phyloP scores from a whole-genome alignment of 1,140 invertebrate species.

The Oncopeltus fasciatus region DNA sequence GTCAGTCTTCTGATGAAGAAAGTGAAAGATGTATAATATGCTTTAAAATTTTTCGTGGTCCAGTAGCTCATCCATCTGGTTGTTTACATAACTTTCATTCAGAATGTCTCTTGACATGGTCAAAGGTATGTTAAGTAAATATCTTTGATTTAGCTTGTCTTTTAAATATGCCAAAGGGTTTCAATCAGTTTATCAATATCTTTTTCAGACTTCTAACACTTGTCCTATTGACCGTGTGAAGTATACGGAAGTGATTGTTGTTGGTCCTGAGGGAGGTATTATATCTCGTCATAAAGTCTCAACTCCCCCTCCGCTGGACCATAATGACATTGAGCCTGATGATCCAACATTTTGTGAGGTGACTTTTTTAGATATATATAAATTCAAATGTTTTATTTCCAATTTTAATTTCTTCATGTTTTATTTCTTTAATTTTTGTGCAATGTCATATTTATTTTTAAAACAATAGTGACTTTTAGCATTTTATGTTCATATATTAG shows the following conservation, averaged over 20 bases:
- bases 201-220: constrained; percentile 70
- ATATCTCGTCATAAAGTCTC: constrained; percentile 47
- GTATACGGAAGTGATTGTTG: constrained; percentile 63
- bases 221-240: constrained; percentile 80
- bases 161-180: neutral
- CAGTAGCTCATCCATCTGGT: constrained; percentile 9
- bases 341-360: constrained; percentile 62
- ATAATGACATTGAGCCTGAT: constrained; percentile 30
- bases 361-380: neutral
- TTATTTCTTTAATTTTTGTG: too few relatives aligned
- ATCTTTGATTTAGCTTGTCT: neutral
- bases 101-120: constrained; percentile 14
- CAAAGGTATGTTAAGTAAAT: constrained; percentile 12
- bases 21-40: constrained; percentile 14
- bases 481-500: too few relatives aligned
- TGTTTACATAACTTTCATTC: constrained; percentile 10
- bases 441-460: too few relatives aligned
- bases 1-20: constrained; percentile 6
- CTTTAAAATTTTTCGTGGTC: constrained; percentile 11
- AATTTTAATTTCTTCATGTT: too few relatives aligned
- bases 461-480: too few relatives aligned
- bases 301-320: constrained; percentile 33
- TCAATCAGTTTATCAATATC: neutral
- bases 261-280: constrained; percentile 49
- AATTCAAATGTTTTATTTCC: too few relatives aligned